phyloP scores from a whole-genome alignment of 2,113 vertebrate species.

The Pelecanus crispus region DNA sequence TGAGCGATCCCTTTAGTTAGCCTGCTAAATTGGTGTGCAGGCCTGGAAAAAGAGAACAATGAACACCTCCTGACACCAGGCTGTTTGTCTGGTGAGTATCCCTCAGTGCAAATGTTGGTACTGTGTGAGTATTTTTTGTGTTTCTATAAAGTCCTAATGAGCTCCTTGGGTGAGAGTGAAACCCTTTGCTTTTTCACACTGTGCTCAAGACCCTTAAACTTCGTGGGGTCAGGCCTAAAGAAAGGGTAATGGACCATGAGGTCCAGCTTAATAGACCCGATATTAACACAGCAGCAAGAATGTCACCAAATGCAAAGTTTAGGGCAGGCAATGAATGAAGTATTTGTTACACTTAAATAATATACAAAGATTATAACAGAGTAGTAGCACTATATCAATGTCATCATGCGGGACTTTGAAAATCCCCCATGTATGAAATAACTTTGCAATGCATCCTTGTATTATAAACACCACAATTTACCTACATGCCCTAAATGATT shows the following conservation, averaged over 20 bases:
- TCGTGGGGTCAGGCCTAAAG: conserved; percentile 86
- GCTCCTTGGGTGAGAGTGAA: conserved; percentile 91
- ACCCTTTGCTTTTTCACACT: conserved; percentile 87
- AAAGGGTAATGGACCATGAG: conserved; percentile 88
- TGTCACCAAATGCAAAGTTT: conserved; percentile 81
- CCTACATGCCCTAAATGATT: conserved; percentile 22
- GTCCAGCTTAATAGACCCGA: conserved; percentile 82
- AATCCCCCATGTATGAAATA: conserved; percentile 68
- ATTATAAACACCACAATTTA: conserved; percentile 45
- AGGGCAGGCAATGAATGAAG: conserved; percentile 77
- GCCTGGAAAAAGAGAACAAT: conserved; percentile 78
- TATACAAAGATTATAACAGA: conserved; percentile 78
- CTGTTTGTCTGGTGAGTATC: conserved; percentile 88
- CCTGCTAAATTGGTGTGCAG: conserved; percentile 65
- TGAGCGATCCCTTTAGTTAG: conserved; percentile 65
- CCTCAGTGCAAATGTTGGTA: conserved; percentile 87
- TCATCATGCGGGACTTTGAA: conserved; percentile 70
- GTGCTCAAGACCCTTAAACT: conserved; percentile 90
- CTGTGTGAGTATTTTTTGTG: conserved; percentile 89
- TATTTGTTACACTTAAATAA: conserved; percentile 83
- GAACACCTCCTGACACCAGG: conserved; percentile 87
- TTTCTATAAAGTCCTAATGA: conserved; percentile 98
- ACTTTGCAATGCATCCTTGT: conserved; percentile 29
- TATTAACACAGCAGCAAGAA: conserved; percentile 87
- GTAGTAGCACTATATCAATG: conserved; percentile 75